Conservation (phyloP, 2,888 invertebrate genomes). For the Blastobasis lacticolella region DNA sequence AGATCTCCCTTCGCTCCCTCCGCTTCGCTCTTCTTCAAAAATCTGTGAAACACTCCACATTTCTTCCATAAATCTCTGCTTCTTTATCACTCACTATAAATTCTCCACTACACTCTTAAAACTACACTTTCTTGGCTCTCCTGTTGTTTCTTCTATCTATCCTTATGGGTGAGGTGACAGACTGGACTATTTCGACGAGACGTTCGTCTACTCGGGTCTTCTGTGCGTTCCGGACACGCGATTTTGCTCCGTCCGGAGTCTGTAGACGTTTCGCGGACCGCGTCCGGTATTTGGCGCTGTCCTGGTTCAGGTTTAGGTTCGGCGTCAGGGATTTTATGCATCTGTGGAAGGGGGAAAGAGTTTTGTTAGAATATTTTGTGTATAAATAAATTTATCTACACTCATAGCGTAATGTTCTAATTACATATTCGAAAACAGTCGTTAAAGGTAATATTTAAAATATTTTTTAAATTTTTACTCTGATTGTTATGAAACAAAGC, state of each 20-base stretch:
- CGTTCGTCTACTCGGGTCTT: constrained; percentile 12
- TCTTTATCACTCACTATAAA: neutral
- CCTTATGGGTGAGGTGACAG: constrained; percentile 36
- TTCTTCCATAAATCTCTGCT: neutral
- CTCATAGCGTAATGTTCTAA: no score
- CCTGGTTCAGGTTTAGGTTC: constrained; percentile 31
- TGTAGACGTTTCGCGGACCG: constrained; percentile 46
- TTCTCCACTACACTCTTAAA: neutral
- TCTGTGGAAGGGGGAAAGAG: constrained; percentile 25
- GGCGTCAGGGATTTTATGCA: constrained; percentile 61
- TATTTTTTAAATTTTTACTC: no score
- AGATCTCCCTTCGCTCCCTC: no score
- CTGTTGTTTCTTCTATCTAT: constrained; percentile 29
- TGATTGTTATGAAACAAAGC: no score
- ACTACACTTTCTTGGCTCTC: constrained; percentile 26
- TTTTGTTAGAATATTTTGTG: no score
- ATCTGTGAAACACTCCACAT: no score
- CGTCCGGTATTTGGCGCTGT: constrained; percentile 49
- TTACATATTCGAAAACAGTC: no score
- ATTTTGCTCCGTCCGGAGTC: constrained; percentile 19
- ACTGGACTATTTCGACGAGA: constrained; percentile 32
- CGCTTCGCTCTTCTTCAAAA: no score
- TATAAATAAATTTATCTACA: no score
- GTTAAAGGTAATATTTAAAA: no score
- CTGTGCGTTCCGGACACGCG: constrained; percentile 19